These are phyloP conservation scores for Ploceus nigricollis DNA, from an alignment of 2,113 vertebrate species.

Conservation along the genomic window DNA sequence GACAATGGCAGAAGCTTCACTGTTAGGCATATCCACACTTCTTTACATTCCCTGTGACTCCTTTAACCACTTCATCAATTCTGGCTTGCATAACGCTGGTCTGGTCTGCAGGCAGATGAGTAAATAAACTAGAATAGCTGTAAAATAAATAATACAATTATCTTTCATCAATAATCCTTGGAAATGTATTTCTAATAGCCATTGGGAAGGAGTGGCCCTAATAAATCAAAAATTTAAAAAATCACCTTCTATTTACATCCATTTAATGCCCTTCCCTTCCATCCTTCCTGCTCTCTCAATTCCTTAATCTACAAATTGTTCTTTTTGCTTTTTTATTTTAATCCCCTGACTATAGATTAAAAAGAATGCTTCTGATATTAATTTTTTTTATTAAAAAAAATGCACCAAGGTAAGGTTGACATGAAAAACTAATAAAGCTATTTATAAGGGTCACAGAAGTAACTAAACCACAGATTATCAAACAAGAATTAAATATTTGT, in stretches of 20 bases:
- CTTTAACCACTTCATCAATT: constrained; percentile 52
- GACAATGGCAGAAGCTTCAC: constrained; percentile 35
- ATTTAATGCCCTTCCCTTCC: not conserved
- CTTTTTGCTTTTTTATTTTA: not conserved
- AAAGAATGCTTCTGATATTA: not conserved
- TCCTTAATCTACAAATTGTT: not conserved
- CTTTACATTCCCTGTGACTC: constrained; percentile 60
- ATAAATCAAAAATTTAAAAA: not conserved
- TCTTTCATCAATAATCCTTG: constrained; percentile 30
- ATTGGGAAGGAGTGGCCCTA: not conserved
- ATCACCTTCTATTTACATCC: not conserved
- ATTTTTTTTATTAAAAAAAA: not conserved
- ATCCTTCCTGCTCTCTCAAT: not conserved
- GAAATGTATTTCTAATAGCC: not conserved
- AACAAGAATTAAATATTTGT: not conserved
- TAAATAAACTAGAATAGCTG: constrained; percentile 61
- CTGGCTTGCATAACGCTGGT: constrained; percentile 41
- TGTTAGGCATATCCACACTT: constrained; percentile 48
- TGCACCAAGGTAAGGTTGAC: not conserved
- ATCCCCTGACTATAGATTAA: not conserved
- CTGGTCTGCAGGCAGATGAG: constrained; percentile 51
- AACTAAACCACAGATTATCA: not conserved
- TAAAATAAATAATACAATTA: constrained; percentile 65
- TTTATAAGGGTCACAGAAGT: not conserved
- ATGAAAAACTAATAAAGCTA: not conserved